Evolutionary conservation across 2,888 invertebrate genomes (phyloP), one percentile per base, ranked within the genome.

Genomic region (Megaustenia siamemsis): DNA sequence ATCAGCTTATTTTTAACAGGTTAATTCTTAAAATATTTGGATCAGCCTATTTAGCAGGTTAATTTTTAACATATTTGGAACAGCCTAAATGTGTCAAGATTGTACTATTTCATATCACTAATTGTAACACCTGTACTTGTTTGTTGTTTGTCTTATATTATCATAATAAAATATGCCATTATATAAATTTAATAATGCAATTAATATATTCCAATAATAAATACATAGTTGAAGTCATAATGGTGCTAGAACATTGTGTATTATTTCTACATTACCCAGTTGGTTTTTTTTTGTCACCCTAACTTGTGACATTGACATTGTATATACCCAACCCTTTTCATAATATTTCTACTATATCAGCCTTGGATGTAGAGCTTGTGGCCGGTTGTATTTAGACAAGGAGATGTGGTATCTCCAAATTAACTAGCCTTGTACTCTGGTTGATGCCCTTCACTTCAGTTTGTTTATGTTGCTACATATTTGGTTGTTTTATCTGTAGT

Each of bases 151-250:
- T 35, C 32, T 32, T 1, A 15, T 2, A 60, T n/a, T 49, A 69
- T 77, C 56, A 63, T 40, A 63, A 77, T 60, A 63, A 38, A 38
- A 63, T 40, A 60, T 60, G 10, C n/a, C n/a, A n/a, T 56, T 5
- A n/a, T 77, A 53, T 24, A 21, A 68, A 24, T 79, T 60, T 15
- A 79, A 21, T 53, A 82, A 75, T 82, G 82, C 75, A 63, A 82
- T 82, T 75, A 43, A 82, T 82, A 76, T 82, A 76, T 82, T 75
- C 66, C 75, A 75, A 49, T 76, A 66, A 75, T 66, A 66, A 49
- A 49, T 40, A 49, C 40, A 75, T 63, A 71, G 38, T 28, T n/a
- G 71, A 66, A 82, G 76, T 82, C 82, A 75, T 82, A 82, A 82
- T 82, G 82, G 82, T 82, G 82, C 82, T 82, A 82, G 82, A 10